A percentile compares a stretch with the other conserved stretches of the same genome.
These are phyloP conservation scores for Diploscapter pachys DNA, from an alignment of 1,140 invertebrate genomes.

Conservation along the genomic window DNA sequence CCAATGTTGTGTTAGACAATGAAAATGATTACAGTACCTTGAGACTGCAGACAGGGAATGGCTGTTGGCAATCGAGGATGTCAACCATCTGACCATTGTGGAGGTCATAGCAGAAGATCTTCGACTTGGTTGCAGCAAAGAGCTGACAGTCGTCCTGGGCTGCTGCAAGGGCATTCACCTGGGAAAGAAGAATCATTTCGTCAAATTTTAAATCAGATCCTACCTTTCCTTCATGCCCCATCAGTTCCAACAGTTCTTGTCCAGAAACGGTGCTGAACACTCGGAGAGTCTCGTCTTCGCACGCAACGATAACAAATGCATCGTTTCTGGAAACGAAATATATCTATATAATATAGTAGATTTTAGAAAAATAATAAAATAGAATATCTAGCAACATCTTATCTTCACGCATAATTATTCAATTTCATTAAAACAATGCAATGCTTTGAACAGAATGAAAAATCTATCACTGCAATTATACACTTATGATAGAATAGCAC, in stretches of 20 bases:
- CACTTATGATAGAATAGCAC: background rate
- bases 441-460: background rate
- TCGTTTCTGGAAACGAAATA: conserved; percentile 44
- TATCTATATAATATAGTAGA: no score
- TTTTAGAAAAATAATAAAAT: no score
- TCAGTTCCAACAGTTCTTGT: conserved; percentile 56
- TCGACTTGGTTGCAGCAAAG: conserved; percentile 37
- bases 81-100: conserved; percentile 42
- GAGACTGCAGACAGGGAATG: conserved; percentile 25
- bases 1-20: no score
- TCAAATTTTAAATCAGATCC: background rate
- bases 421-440: no score
- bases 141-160: conserved; percentile 43
- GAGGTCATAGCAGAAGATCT: conserved; percentile 42
- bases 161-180: conserved; percentile 32
- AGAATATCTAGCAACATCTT: no score
- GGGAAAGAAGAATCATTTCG: background rate
- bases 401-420: no score
- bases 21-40: conserved; percentile 1
- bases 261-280: conserved; percentile 52
- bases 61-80: conserved; percentile 22
- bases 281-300: conserved; percentile 56
- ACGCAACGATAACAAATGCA: conserved; percentile 56
- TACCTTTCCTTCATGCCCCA: conserved; percentile 43
- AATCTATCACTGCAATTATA: no score